These are phyloP conservation scores for Eudemis profundana DNA, from an alignment of 2,888 invertebrate genomes.

Conservation along the genomic window DNA sequence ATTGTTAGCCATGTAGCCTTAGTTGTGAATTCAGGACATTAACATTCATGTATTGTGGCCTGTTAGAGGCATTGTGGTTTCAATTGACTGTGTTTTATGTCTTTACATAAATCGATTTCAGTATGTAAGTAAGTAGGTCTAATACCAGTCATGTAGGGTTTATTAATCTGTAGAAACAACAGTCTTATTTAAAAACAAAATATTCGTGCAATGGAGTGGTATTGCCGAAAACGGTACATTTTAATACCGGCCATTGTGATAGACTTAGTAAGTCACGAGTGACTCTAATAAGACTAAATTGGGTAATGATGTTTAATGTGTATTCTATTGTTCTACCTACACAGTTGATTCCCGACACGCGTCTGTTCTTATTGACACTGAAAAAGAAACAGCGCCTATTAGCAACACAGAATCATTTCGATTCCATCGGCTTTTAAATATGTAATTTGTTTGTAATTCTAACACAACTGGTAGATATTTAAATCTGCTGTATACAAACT, in stretches of 20 bases:
- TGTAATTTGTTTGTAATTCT: no score
- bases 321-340: slow-evolving; percentile 22
- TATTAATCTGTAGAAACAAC: no score
- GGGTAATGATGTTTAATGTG: slow-evolving; percentile 34
- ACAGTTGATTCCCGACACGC: neutral
- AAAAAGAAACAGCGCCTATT: no score
- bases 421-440: no score
- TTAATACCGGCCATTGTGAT: slow-evolving; percentile 7
- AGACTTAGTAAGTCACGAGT: slow-evolving; percentile 29
- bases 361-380: neutral
- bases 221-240: slow-evolving; percentile 21
- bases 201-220: no score
- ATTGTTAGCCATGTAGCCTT: slow-evolving; percentile 15
- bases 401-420: no score
- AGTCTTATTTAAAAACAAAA: no score
- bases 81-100: neutral
- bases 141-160: no score
- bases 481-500: no score
- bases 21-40: slow-evolving; percentile 6
- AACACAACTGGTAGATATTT: no score
- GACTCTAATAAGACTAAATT: slow-evolving; percentile 37
- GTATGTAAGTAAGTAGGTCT: neutral
- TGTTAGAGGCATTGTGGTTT: neutral
- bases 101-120: neutral
- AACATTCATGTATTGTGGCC: neutral